Conservation (phyloP, 1,140 invertebrate genomes). For the Eueides isabella region DNA sequence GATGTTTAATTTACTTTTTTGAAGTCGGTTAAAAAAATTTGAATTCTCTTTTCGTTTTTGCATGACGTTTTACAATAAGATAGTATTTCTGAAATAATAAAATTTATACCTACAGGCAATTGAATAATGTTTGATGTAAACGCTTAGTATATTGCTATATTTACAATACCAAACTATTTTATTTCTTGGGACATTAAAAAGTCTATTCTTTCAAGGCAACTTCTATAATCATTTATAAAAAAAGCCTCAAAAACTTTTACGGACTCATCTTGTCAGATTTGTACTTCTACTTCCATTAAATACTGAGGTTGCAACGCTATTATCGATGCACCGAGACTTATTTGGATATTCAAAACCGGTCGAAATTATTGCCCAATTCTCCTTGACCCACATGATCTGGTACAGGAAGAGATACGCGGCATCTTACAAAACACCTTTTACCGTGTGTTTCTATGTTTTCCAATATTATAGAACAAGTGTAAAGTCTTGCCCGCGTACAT, state of each 20-base stretch:
- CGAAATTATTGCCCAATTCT: constrained; percentile 56
- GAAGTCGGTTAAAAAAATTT: too few relatives aligned
- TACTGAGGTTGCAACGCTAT: constrained; percentile 17
- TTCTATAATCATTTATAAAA: too few relatives aligned
- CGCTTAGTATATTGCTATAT: not conserved
- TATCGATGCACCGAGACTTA: constrained; percentile 34
- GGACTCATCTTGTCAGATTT: not conserved
- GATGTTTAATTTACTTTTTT: too few relatives aligned
- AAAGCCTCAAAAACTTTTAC: not conserved
- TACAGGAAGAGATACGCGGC: constrained; percentile 56
- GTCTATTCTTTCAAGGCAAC: not conserved
- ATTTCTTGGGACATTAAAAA: not conserved
- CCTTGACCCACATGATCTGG: constrained; percentile 63
- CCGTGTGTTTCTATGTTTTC: constrained; percentile 23
- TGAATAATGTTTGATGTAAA: not conserved
- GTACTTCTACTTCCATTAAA: not conserved
- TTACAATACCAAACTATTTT: too few relatives aligned
- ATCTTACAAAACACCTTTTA: constrained; percentile 39
- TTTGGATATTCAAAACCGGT: constrained; percentile 56
- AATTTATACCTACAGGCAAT: not conserved
- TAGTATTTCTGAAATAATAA: too few relatives aligned
- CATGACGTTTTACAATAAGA: too few relatives aligned
- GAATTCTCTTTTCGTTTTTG: too few relatives aligned
- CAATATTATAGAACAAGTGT: not conserved
- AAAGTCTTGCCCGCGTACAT: too few relatives aligned